Conservation (phyloP, 2,113 vertebrate species). For the Phocoena phocoena region DNA sequence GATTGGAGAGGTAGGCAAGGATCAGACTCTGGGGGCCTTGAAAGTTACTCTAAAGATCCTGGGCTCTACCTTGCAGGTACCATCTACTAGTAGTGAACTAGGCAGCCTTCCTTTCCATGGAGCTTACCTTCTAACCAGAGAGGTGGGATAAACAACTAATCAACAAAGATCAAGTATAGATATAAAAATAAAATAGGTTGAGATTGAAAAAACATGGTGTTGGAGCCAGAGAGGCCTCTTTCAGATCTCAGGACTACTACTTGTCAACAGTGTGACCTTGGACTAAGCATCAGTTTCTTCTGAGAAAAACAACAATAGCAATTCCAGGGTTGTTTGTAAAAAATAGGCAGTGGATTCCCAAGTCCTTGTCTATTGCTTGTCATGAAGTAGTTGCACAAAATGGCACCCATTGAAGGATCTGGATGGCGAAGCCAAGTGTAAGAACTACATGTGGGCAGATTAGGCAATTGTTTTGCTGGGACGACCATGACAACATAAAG, state of each 20-base stretch:
- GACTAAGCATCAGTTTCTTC: background rate
- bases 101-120: background rate
- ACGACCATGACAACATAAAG: background rate
- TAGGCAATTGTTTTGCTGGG: background rate
- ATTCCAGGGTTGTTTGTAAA: background rate
- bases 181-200: background rate
- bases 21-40: background rate
- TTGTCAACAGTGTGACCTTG: background rate
- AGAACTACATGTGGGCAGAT: background rate
- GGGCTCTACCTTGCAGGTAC: background rate
- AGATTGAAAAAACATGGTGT: background rate
- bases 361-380: background rate
- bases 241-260: background rate
- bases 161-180: background rate
- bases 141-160: background rate
- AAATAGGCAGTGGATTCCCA: background rate
- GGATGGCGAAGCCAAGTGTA: background rate
- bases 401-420: background rate
- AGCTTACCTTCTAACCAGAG: background rate
- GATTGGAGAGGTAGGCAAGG: background rate
- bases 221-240: background rate
- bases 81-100: background rate
- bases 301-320: background rate
- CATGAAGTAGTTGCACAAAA: background rate
- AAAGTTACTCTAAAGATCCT: fast-evolving